These are phyloP conservation scores for human DNA, from an alignment of 2,113 vertebrate genomes.

Conservation along the genomic window GRCh38 chr4:70233001-70233500, in stretches of 20 bases:
- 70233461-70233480: slow-evolving; percentile 7
- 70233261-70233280: not conserved
- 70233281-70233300: not conserved
- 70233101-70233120: not conserved
- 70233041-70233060: not conserved
- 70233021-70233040: slow-evolving; percentile 55
- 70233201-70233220: not conserved
- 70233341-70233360: not conserved
- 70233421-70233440: not conserved
- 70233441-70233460: not conserved
- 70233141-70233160: not conserved
- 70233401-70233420: not conserved
- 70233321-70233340: not conserved
- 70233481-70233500: not conserved
- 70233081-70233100: not conserved
- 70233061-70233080: not conserved
- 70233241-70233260: not conserved
- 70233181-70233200: not conserved
- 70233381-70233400: not conserved
- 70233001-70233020: slow-evolving; percentile 47
- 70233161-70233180: not conserved
- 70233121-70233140: not conserved
- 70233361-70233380: not conserved
- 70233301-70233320: not conserved
- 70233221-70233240: not conserved